Percentiles rank a stretch among this genome's conserved stretches.
Conservation (phyloP, 1,140 invertebrate genomes). For the Drosophila pectinifera region DNA sequence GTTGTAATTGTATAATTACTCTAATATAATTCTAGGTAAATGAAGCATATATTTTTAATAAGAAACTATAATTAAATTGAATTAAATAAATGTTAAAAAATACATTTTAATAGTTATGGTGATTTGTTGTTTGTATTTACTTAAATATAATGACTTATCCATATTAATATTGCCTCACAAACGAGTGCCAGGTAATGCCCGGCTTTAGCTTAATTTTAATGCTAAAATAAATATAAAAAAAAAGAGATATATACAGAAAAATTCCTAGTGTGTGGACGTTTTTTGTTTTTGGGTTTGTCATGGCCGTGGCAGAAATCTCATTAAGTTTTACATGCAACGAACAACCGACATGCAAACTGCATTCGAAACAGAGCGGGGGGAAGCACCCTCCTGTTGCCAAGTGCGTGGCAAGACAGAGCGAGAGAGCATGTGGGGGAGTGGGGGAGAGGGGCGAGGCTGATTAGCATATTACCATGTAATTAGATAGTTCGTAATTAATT, state of each 20-base stretch:
- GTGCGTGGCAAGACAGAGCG: conserved; percentile 53
- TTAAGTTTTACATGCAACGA: conserved; percentile 63
- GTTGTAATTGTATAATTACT: too few species aligned
- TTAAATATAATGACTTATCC: too few species aligned
- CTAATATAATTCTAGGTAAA: too few species aligned
- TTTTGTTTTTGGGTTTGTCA: conserved; percentile 48
- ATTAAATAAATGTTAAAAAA: too few species aligned
- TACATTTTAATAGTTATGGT: too few species aligned
- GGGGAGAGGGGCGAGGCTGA: conserved; percentile 40
- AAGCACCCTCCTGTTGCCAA: conserved; percentile 35
- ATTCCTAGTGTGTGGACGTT: conserved; percentile 4
- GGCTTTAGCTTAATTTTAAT: not conserved
- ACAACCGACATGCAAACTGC: conserved; percentile 57
- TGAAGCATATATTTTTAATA: too few species aligned
- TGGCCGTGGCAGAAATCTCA: conserved; percentile 61
- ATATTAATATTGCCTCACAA: too few species aligned
- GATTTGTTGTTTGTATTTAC: too few species aligned
- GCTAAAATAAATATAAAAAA: not conserved
- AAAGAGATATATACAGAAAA: too few species aligned
- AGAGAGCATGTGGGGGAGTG: conserved; percentile 12
- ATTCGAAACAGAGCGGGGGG: conserved; percentile 17
- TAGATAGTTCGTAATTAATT: conserved; percentile 75
- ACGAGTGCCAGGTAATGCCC: too few species aligned
- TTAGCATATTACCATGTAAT: conserved; percentile 77
- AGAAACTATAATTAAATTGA: too few species aligned